Percentiles rank a stretch among this genome's conserved stretches.
Evolutionary conservation across 2,113 vertebrate species (phyloP).

Genomic region (Stictonetta naevosa): DNA sequence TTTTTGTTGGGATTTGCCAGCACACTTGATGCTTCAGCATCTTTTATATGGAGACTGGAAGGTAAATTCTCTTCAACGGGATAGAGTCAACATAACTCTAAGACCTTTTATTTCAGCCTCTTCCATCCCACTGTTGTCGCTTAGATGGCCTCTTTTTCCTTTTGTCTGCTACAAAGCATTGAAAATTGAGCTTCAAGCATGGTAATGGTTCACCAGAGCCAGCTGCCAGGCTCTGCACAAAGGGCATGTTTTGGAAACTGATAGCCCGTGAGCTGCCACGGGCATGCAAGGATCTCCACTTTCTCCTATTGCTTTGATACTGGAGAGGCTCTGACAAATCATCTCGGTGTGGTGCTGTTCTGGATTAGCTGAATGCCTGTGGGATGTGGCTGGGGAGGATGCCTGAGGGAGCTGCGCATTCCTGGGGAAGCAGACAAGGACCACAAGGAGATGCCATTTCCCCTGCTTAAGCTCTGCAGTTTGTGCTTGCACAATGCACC

Average conservation of each 20-base stretch:
- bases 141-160: slow-evolving; percentile 2
- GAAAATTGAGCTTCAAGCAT: slow-evolving; percentile 11
- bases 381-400: background rate
- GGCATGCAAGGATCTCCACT: background rate
- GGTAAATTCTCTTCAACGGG: background rate
- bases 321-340: slow-evolving; percentile 8
- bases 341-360: background rate
- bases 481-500: background rate
- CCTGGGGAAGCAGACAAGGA: background rate
- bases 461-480: background rate
- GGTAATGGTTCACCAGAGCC: slow-evolving; percentile 27
- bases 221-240: background rate
- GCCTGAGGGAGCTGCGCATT: background rate
- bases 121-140: background rate
- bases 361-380: background rate
- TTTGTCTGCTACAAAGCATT: slow-evolving; percentile 4
- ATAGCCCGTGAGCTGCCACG: background rate
- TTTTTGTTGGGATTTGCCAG: background rate
- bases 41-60: background rate
- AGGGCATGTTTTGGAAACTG: slow-evolving; percentile 12
- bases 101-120: background rate
- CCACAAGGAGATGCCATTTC: background rate
- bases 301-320: slow-evolving; percentile 29
- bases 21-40: background rate
- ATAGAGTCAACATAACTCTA: background rate